phyloP scores from a whole-genome alignment of 1,140 invertebrate genomes.

The Delia radicum region DNA sequence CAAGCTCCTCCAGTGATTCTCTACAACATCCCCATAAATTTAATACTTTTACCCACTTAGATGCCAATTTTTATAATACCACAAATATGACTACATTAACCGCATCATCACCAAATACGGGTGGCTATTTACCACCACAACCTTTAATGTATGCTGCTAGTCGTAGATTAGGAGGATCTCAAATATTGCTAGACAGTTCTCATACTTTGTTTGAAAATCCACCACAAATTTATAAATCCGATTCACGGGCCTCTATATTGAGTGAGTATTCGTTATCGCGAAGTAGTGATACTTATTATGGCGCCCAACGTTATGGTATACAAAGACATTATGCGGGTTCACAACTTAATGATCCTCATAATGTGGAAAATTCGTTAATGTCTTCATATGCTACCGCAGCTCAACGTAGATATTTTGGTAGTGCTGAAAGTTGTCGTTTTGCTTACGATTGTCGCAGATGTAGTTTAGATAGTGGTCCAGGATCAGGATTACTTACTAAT shows the following conservation, averaged over 20 bases:
- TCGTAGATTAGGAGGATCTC: slow-evolving; percentile 47
- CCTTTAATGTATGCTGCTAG: slow-evolving; percentile 47
- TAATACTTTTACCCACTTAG: slow-evolving; percentile 45
- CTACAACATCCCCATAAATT: slow-evolving; percentile 42
- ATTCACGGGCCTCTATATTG: slow-evolving; percentile 49
- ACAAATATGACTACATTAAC: background rate
- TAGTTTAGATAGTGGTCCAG: slow-evolving; percentile 42
- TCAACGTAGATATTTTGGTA: slow-evolving; percentile 49
- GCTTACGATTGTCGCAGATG: slow-evolving; percentile 51
- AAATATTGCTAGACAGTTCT: slow-evolving; percentile 41
- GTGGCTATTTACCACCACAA: background rate
- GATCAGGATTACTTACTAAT: slow-evolving; percentile 22
- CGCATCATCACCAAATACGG: background rate
- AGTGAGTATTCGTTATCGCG: slow-evolving; percentile 49
- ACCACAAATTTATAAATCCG: slow-evolving; percentile 53
- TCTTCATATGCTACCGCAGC: slow-evolving; percentile 41
- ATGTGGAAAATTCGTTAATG: slow-evolving; percentile 35
- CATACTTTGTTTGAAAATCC: slow-evolving; percentile 34
- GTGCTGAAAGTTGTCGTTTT: slow-evolving; percentile 52
- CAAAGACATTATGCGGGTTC: background rate
- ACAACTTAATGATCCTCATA: slow-evolving; percentile 42
- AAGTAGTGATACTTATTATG: slow-evolving; percentile 47
- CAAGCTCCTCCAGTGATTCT: slow-evolving; percentile 54
- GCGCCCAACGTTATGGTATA: background rate
- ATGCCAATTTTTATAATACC: slow-evolving; percentile 36